These are phyloP conservation scores for Monopis laevigella DNA, from an alignment of 2,888 invertebrate genomes.

Conservation along the genomic window DNA sequence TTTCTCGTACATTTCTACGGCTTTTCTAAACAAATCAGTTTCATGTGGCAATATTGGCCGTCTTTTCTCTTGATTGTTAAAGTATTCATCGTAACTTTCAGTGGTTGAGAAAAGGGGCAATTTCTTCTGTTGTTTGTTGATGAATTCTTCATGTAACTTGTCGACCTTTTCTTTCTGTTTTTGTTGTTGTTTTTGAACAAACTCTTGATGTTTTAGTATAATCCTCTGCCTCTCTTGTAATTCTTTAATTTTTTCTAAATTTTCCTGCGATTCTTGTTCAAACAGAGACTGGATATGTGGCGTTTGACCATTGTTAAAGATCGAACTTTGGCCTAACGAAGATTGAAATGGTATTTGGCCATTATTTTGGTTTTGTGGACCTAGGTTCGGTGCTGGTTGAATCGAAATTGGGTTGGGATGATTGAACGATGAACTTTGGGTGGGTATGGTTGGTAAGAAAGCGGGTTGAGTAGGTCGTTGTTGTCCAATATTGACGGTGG, in stretches of 20 bases:
- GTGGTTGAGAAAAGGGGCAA: conserved; percentile 60
- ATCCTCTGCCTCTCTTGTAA: conserved; percentile 76
- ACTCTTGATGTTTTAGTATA: conserved; percentile 79
- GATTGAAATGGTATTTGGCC: conserved; percentile 50
- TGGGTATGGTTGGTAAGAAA: conserved; percentile 46
- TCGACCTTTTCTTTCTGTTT: conserved; percentile 81
- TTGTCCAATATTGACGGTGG: conserved; percentile 37
- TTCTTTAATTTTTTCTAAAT: conserved; percentile 70
- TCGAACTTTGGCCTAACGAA: conserved; percentile 42
- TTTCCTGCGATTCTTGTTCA: conserved; percentile 70
- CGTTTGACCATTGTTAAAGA: conserved; percentile 58
- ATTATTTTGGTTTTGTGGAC: conserved; percentile 33
- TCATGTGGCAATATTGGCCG: conserved; percentile 71
- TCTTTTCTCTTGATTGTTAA: conserved; percentile 45
- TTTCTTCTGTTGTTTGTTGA: conserved; percentile 75
- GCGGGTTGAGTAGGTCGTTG: conserved; percentile 48
- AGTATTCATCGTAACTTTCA: conserved; percentile 51
- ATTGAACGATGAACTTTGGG: conserved; percentile 36
- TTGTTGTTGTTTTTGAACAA: conserved; percentile 81
- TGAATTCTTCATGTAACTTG: conserved; percentile 75
- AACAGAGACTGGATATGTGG: conserved; percentile 65
- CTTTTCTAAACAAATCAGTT: conserved; percentile 70
- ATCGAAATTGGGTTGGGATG: conserved; percentile 52
- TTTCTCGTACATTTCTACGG: conserved; percentile 72
- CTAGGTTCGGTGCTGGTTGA: conserved; percentile 41